Evolutionary conservation across 2,797 vertebrate genomes (phyloP), one percentile per base, ranked within the genome.

Genomic region (Epinephelus malabaricus): DNA sequence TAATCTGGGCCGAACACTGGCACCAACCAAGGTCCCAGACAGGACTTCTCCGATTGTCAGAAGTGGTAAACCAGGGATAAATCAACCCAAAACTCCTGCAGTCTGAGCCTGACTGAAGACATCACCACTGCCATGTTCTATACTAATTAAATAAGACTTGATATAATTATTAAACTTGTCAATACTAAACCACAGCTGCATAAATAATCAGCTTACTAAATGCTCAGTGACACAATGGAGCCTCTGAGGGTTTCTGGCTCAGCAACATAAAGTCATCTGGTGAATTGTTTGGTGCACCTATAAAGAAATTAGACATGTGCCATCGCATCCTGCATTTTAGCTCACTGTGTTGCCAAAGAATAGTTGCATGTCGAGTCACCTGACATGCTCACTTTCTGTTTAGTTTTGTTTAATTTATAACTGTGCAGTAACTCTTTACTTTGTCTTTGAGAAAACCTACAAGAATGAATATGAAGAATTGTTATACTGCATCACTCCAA

Each of bases 401-500:
- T 14, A 43, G 13, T 47, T 54, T 56, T 6, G 2, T 56, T 51
- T 46, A 3, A 51, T 60, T 61, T n/a, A 13, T n/a, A 46, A n/a
- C 15, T 13, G 34, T 27, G 21, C 64, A 4, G 38, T 51, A 43
- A 61, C 1, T 18, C 3, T 59, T 1, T 46, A 2, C 9, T 86
- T 80, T 78, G 67, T 77, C 59, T 58, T 81, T 50, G 34, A 49
- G 6, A 66, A 74, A 63, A 69, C 45, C 23, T 51, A 21, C 7
- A 15, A 56, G 25, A 62, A 38, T 34, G 17, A 68, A 59, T 30
- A 63, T 49, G 10, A 69, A 51, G 19, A 75, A 53, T 40, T 71
- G 65, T 54, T 76, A 18, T 5, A 73, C 27, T 62, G 50, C 47
- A 19, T 14, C 58, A 47, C 69, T 76, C 21, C 34, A 47, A 67